Evolutionary conservation across 2,888 invertebrate species (phyloP).

Genomic region (Brenthis hecate): DNA sequence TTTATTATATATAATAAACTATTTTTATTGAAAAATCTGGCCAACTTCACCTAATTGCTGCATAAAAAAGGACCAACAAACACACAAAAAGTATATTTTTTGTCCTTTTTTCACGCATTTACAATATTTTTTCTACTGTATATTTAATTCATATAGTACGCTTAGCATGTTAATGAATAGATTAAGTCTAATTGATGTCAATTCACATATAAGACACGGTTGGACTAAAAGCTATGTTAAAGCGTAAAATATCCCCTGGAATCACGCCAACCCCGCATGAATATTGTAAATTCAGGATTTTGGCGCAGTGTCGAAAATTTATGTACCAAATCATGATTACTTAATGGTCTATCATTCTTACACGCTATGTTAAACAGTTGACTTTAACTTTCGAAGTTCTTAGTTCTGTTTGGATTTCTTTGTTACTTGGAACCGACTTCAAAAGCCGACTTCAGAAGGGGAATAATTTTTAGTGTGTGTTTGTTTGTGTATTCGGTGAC

Average conservation of each 20-base stretch:
- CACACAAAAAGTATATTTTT: too few relatives aligned
- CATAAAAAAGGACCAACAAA: too few relatives aligned
- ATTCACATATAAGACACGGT: constrained; percentile 17
- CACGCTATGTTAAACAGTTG: constrained; percentile 19
- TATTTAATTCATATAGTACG: too few relatives aligned
- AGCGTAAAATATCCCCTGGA: constrained; percentile 30
- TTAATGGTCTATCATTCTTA: constrained; percentile 35
- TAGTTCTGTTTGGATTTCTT: constrained; percentile 1
- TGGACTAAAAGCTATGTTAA: constrained; percentile 25
- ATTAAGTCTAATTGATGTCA: constrained; percentile 7
- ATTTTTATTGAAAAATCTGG: too few relatives aligned
- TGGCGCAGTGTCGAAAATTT: constrained; percentile 39
- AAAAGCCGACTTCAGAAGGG: too few relatives aligned
- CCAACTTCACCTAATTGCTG: too few relatives aligned
- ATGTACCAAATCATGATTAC: constrained; percentile 38
- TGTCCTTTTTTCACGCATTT: too few relatives aligned
- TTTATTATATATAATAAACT: too few relatives aligned
- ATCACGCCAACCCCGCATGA: constrained; percentile 32
- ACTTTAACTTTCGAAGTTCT: constrained; percentile 5
- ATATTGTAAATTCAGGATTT: constrained; percentile 38
- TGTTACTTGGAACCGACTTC: background rate
- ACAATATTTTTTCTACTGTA: too few relatives aligned
- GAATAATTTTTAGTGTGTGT: too few relatives aligned
- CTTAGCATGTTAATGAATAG: background rate
- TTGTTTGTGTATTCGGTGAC: too few relatives aligned